phyloP scores from a whole-genome alignment of 2,797 vertebrate species.

The Myripristis jacobus region DNA sequence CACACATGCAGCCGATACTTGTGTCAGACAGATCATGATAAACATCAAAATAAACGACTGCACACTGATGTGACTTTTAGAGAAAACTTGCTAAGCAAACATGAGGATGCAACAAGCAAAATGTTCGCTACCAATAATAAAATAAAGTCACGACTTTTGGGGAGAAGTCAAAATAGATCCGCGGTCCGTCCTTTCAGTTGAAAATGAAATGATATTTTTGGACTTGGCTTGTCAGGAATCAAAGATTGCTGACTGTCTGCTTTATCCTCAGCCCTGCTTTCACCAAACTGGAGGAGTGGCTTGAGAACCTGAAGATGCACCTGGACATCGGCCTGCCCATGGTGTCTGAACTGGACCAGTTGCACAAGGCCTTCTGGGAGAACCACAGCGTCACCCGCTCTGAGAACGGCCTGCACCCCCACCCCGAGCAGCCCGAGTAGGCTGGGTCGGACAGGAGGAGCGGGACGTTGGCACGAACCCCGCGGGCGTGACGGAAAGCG shows the following conservation, averaged over 20 bases:
- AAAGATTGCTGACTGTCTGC: neutral
- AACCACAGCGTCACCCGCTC: constrained; percentile 77
- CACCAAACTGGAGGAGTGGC: constrained; percentile 92
- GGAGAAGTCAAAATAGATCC: no score
- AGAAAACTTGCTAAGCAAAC: no score
- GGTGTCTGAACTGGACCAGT: constrained; percentile 90
- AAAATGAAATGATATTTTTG: no score
- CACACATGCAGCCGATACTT: no score
- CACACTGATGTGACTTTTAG: no score
- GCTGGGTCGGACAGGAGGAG: constrained; percentile 24
- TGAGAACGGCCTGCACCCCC: constrained; percentile 86
- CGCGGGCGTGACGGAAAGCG: neutral
- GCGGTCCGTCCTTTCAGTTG: no score
- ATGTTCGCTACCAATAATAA: no score
- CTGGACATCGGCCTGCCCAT: constrained; percentile 90
- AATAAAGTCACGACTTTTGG: no score
- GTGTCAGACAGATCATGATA: no score
- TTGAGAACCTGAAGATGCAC: constrained; percentile 94
- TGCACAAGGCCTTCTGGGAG: constrained; percentile 90
- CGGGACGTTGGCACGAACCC: constrained; percentile 19
- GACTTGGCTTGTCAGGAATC: neutral
- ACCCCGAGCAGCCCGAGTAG: constrained; percentile 87
- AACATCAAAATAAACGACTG: no score
- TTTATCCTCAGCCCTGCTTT: constrained; percentile 87
- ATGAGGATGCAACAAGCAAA: no score